Conservation (phyloP, 2,888 invertebrate species). For the Tenodera sinensis region DNA sequence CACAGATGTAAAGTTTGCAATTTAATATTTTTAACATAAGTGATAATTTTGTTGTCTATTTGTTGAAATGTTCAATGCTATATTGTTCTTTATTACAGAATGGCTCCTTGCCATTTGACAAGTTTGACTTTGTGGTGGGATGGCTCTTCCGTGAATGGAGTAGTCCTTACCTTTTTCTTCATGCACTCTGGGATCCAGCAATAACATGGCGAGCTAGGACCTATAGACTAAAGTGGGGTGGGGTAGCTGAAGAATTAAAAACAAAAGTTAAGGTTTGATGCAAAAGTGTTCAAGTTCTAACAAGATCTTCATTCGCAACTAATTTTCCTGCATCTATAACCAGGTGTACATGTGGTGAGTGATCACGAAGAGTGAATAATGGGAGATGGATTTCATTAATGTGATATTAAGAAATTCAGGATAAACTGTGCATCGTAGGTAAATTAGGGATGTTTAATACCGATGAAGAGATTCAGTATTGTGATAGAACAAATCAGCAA, state of each 20-base stretch:
- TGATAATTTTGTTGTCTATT: no score
- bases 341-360: background rate
- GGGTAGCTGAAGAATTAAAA: slow-evolving; percentile 84
- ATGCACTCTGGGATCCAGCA: slow-evolving; percentile 81
- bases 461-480: background rate
- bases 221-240: slow-evolving; percentile 93
- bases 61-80: background rate
- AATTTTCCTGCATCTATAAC: no score
- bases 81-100: slow-evolving; percentile 56
- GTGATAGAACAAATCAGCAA: background rate
- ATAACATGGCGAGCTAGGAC: slow-evolving; percentile 92
- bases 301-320: background rate
- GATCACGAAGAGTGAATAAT: background rate
- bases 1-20: no score
- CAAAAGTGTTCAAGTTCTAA: background rate
- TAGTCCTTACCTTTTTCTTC: slow-evolving; percentile 83
- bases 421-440: background rate
- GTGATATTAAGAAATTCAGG: background rate
- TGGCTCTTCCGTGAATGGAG: slow-evolving; percentile 93
- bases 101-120: slow-evolving; percentile 88
- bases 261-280: slow-evolving; percentile 48
- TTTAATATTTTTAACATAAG: no score
- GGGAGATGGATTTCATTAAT: background rate
- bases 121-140: slow-evolving; percentile 89
- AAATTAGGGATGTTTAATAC: background rate